Base-by-base conservation (phyloP, 2,113 vertebrate species). In the Pteruthius melanotis region DNA sequence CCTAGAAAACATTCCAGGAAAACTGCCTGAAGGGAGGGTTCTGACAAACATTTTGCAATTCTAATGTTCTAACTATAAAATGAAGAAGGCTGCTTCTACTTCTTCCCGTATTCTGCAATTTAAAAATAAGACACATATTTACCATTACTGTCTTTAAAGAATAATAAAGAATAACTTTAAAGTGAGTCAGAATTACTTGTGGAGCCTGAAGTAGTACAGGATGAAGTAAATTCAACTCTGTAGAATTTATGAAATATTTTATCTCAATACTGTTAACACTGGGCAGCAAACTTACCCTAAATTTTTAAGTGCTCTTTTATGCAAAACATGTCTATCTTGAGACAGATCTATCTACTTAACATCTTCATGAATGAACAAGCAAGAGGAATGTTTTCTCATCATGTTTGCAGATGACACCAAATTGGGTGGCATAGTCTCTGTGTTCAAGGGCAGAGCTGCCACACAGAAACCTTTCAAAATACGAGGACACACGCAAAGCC, bases 241-340 rank as follows among this genome's bases (percentile, higher is more conserved):
- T 13, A 68, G 14, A 86, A 64, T 45, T 83, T 39, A 75, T 31
- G 3, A 42, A 63, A 50, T 57, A 65, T 47, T 66, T 92, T 44
- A 39, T 24, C 72, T 69, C 44, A 54, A 5, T 44, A 23, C 6
- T 89, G 10, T 20, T 66, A 75, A 65, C 17, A 64, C 15, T 7
- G 5, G 13, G 60, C 9, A 76, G 54, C 13, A 72, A 80, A 39
- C 45, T n/a, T 40, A 33, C 1, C 28, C 44, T 15, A 4, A 42
- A 64, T 47, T 31, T 60, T 0, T 23, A 61, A 76, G 20, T 22
- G 27, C 13, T 81, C 31, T 81, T 57, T 37, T 31, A 49, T 9
- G 22, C 33, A 49, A 53, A 47, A 74, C 0, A 0, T 13, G 15
- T 57, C 65, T 47, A 4, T 27, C 28, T 16, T 4, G 2, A 72